Evolutionary conservation across 2,888 invertebrate species (phyloP).

Genomic region (Globia sparganii): DNA sequence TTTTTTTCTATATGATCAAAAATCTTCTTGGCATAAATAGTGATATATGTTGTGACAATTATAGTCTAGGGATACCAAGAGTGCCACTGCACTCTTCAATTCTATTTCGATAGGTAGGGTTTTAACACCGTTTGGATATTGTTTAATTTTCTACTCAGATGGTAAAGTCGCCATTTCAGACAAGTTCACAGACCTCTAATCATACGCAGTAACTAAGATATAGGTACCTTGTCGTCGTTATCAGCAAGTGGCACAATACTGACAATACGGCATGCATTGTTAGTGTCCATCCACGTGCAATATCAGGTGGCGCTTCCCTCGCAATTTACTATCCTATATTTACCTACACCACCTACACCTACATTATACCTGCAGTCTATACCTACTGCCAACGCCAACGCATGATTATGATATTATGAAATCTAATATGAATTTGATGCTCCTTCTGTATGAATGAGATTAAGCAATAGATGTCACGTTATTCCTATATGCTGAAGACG

Average conservation of each 20-base stretch:
- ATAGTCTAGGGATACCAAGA: too few relatives aligned
- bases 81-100: not conserved
- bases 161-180: not conserved
- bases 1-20: not conserved
- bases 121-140: not conserved
- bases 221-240: conserved; percentile 23
- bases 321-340: not conserved
- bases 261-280: conserved; percentile 33
- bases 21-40: not conserved
- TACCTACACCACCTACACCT: not conserved
- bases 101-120: not conserved
- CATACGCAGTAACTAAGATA: conserved; percentile 21
- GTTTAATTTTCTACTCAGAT: not conserved
- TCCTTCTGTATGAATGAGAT: not conserved
- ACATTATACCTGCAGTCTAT: conserved; percentile 10
- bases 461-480: not conserved
- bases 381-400: not conserved
- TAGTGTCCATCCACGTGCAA: conserved; percentile 14
- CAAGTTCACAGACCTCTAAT: conserved; percentile 15
- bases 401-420: not conserved
- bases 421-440: not conserved
- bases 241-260: conserved; percentile 24
- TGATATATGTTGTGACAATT: too few relatives aligned
- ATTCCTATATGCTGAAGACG: not conserved
- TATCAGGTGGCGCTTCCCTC: conserved; percentile 27